Conservation (phyloP, 2,113 vertebrate genomes). For the Vimba vimba region DNA sequence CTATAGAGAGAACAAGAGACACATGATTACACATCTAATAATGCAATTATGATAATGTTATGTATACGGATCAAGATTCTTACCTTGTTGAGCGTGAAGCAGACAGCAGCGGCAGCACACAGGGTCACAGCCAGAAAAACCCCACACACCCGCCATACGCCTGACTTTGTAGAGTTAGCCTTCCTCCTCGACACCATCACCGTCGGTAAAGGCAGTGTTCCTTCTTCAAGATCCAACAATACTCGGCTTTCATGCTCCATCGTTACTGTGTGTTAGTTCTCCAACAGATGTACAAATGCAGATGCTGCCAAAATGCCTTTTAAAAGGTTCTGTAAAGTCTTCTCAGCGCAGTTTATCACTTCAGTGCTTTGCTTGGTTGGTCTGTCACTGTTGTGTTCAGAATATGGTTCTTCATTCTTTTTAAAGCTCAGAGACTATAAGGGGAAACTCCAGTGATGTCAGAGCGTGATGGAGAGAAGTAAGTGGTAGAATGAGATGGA, state of each 20-base stretch:
- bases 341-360: background rate
- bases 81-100: conserved; percentile 63
- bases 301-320: background rate
- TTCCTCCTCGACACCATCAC: conserved; percentile 2
- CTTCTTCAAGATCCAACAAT: conserved; percentile 44
- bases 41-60: background rate
- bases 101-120: conserved; percentile 55
- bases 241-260: conserved; percentile 63
- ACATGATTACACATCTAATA: background rate
- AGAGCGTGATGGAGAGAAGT: conserved; percentile 45
- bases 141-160: conserved; percentile 38
- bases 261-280: conserved; percentile 12
- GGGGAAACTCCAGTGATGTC: conserved; percentile 78
- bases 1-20: conserved; percentile 51
- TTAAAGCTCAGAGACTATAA: conserved; percentile 41
- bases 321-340: conserved; percentile 9
- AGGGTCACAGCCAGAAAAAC: conserved; percentile 59
- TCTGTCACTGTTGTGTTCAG: background rate
- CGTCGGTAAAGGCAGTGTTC: background rate
- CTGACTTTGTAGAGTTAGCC: background rate
- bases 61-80: background rate
- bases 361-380: background rate
- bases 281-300: background rate
- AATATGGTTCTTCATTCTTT: conserved; percentile 30
- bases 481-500: background rate